These are phyloP conservation scores for Jordanella pulchra DNA, from an alignment of 2,797 vertebrate species.

Conservation along the genomic window DNA sequence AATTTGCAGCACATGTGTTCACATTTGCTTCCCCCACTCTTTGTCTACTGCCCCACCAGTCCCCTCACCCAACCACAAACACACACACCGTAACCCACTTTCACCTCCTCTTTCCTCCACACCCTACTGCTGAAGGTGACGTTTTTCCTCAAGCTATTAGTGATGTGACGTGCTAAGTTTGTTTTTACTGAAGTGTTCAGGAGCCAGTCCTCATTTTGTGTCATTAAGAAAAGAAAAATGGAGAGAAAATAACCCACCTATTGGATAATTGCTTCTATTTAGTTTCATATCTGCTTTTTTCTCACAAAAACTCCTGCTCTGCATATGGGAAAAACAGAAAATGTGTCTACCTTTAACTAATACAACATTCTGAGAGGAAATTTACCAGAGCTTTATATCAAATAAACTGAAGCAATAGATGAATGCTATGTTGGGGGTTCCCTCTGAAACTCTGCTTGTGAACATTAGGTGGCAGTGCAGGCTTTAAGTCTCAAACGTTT, in stretches of 20 bases:
- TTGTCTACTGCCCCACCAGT: slow-evolving; percentile 26
- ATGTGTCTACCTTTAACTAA: not conserved
- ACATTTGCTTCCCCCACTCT: slow-evolving; percentile 44
- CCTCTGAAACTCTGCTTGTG: slow-evolving; percentile 20
- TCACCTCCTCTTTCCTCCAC: slow-evolving; percentile 36
- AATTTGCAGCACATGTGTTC: slow-evolving; percentile 72
- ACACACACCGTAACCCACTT: not conserved
- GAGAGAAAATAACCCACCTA: slow-evolving; percentile 35
- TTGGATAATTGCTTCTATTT: slow-evolving; percentile 57
- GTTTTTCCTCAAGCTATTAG: slow-evolving; percentile 65
- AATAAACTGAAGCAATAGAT: slow-evolving; percentile 15
- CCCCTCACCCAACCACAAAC: slow-evolving; percentile 14
- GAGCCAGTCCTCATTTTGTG: slow-evolving; percentile 44
- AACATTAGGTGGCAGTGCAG: slow-evolving; percentile 72
- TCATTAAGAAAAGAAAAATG: slow-evolving; percentile 51
- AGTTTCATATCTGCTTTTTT: slow-evolving; percentile 41
- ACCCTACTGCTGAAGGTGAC: slow-evolving; percentile 54
- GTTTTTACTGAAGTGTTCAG: slow-evolving; percentile 57
- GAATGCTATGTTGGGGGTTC: slow-evolving; percentile 12
- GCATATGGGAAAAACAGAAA: not conserved
- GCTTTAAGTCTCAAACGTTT: slow-evolving; percentile 42
- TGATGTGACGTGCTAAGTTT: slow-evolving; percentile 60
- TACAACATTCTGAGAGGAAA: slow-evolving; percentile 12
- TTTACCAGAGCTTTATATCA: not conserved
- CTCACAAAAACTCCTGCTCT: slow-evolving; percentile 10